These are phyloP conservation scores for Xyrichtys novacula DNA, from an alignment of 2,797 vertebrate species.

Conservation along the genomic window DNA sequence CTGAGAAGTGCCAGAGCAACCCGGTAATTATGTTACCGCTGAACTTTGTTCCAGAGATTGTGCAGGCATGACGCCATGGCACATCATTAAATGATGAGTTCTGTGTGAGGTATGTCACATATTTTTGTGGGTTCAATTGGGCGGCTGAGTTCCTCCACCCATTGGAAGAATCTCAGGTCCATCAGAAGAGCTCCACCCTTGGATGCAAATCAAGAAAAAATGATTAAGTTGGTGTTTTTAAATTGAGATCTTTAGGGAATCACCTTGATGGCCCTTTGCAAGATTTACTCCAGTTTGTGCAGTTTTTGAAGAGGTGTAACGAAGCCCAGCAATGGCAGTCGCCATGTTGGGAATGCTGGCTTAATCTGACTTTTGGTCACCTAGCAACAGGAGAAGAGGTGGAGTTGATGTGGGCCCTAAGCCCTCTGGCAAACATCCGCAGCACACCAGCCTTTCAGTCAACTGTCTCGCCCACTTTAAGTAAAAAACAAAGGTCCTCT, in stretches of 20 bases:
- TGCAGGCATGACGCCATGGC: conserved; percentile 46
- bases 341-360: too few species aligned
- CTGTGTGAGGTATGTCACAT: conserved; percentile 35
- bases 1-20: conserved; percentile 39
- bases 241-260: conserved; percentile 27
- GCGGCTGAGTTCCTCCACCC: conserved; percentile 45
- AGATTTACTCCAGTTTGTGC: conserved; percentile 31
- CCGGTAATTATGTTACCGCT: conserved; percentile 31
- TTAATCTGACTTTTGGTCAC: too few species aligned
- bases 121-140: conserved; percentile 14
- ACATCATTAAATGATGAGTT: conserved; percentile 56
- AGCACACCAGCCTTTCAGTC: too few species aligned
- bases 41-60: conserved; percentile 42
- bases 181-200: conserved; percentile 42
- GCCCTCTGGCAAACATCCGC: too few species aligned
- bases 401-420: too few species aligned
- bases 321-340: too few species aligned
- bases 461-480: too few species aligned
- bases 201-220: conserved; percentile 32
- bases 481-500: too few species aligned
- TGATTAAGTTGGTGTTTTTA: conserved; percentile 22
- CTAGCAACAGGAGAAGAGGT: too few species aligned
- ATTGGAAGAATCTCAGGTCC: conserved; percentile 46
- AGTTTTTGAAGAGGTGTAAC: too few species aligned
- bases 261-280: not conserved